Conservation (phyloP, 2,888 invertebrate species). For the Parnassius glacialis region DNA sequence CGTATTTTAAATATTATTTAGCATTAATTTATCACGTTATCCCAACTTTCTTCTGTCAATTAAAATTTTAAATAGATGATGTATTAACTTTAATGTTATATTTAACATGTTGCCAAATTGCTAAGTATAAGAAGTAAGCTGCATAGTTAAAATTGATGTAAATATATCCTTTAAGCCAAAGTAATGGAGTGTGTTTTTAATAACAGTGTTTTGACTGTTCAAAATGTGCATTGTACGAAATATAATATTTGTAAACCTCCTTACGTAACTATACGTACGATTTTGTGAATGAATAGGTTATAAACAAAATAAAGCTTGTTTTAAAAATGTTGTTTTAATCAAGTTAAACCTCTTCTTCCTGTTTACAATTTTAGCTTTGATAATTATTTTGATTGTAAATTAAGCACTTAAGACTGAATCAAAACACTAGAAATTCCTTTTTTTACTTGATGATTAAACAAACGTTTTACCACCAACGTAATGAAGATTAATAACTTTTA, state of each 20-base stretch:
- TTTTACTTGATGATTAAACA: too few species aligned
- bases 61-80: slow-evolving; percentile 44
- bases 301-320: slow-evolving; percentile 77
- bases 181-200: slow-evolving; percentile 63
- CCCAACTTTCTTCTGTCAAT: slow-evolving; percentile 69
- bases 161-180: slow-evolving; percentile 69
- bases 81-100: slow-evolving; percentile 51
- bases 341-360: background rate
- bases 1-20: too few species aligned
- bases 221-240: slow-evolving; percentile 44
- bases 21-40: background rate
- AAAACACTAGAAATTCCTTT: too few species aligned
- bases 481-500: too few species aligned
- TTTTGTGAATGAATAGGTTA: slow-evolving; percentile 63
- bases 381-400: too few species aligned
- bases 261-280: slow-evolving; percentile 56
- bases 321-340: slow-evolving; percentile 53
- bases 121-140: slow-evolving; percentile 65
- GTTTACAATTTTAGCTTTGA: too few species aligned
- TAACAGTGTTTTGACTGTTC: slow-evolving; percentile 61
- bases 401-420: too few species aligned
- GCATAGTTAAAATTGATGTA: slow-evolving; percentile 70
- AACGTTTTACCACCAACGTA: too few species aligned
- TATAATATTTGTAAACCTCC: slow-evolving; percentile 49
- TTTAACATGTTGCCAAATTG: slow-evolving; percentile 76